Evolutionary conservation across 2,888 invertebrate species (phyloP).

Genomic region (Polydrusus cervinus): DNA sequence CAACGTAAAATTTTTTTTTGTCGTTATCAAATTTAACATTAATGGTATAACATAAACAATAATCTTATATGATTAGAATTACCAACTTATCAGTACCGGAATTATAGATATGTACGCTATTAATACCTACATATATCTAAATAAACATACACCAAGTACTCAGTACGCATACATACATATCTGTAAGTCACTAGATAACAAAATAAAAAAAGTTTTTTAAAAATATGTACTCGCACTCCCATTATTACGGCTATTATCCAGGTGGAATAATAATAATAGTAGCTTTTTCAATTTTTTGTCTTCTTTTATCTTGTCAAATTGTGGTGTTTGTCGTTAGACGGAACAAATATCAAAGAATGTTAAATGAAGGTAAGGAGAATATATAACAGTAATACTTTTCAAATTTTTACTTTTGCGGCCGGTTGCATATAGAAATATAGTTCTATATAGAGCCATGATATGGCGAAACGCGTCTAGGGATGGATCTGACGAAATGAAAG

Average conservation of each 20-base stretch:
- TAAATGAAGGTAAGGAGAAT: conserved; percentile 59
- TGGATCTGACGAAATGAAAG: too few species aligned
- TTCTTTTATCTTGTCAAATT: conserved; percentile 30
- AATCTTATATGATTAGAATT: too few species aligned
- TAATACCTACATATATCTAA: neutral
- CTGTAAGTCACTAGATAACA: too few species aligned
- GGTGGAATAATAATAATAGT: conserved; percentile 2
- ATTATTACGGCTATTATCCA: neutral
- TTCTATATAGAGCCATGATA: too few species aligned
- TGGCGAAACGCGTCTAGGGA: too few species aligned
- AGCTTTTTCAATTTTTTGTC: conserved; percentile 2
- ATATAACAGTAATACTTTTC: too few species aligned
- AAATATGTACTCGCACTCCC: neutral
- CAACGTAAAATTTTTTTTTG: neutral
- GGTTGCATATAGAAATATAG: too few species aligned
- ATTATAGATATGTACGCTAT: neutral
- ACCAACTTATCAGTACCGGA: neutral
- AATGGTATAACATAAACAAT: too few species aligned
- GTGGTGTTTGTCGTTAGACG: conserved; percentile 38
- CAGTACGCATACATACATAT: neutral
- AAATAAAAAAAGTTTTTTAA: neutral
- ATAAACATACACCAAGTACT: neutral
- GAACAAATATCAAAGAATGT: conserved; percentile 53
- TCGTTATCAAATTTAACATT: neutral
- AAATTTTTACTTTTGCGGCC: too few species aligned